Evolutionary conservation across 1,140 invertebrate species (phyloP), one percentile per base, ranked within the genome.

Genomic region (Apis florea): DNA sequence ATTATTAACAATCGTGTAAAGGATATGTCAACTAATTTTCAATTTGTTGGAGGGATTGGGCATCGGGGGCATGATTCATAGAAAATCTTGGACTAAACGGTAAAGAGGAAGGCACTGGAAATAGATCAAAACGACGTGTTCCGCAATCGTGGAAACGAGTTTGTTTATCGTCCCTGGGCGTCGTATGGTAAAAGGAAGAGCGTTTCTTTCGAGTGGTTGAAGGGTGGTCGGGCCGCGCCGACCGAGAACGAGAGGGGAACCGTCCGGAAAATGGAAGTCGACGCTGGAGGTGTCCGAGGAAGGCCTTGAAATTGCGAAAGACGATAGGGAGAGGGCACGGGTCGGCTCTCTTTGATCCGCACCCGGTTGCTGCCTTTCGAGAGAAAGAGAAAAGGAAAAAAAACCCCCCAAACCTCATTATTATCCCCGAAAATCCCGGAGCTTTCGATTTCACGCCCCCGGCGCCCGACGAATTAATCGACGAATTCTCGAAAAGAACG

Each of bases 401-500:
- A 40, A n/a, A n/a, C n/a, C n/a, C 31, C 83, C 61, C 81, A 87
- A 85, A 89, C 74, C 85, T 89, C 88, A 84, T 89, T 89, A 89
- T 89, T 87, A 82, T 83, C 70, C 70, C 74, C 66, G 83, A 79
- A 83, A 85, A 87, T 78, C 64, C 70, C 56, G 1, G 54, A 58
- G 64, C 86, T 86, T 75, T 64, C 79, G 68, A 89, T 89, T 89
- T 89, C 88, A 89, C 83, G 86, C 75, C 19, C 76, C 67, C 63
- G 77, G 77, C 68, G 74, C 76, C 56, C 67, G 24, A 67, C 26
- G 68, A 66, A 87, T 88, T 85, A 85, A 88, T 88, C 82, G 79
- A 54, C 85, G 79, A n/a, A n/a, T n/a, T n/a, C 63, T 54, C 72
- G 54, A 78, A 61, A 83, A 86, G 31, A 81, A 78, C 69, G 72